These are phyloP conservation scores for Calliphora vicina DNA, from an alignment of 1,140 invertebrate genomes.

Conservation along the genomic window DNA sequence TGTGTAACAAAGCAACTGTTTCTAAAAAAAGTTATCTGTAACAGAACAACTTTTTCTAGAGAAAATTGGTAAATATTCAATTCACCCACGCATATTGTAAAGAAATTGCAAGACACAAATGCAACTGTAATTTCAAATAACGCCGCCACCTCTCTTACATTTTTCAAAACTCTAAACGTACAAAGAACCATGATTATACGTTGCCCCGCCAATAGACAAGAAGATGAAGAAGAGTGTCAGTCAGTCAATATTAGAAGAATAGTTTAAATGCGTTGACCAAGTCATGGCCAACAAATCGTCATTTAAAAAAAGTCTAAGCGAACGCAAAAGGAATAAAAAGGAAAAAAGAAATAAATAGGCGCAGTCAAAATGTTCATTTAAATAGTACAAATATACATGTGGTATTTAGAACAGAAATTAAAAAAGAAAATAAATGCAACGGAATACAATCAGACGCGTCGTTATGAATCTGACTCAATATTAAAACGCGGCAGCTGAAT, in stretches of 20 bases:
- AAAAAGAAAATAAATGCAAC: too few species aligned
- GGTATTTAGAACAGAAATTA: neutral
- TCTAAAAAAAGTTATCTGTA: too few species aligned
- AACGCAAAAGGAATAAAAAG: neutral
- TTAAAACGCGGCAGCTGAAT: neutral
- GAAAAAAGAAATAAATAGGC: neutral
- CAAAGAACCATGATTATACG: neutral
- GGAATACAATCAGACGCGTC: too few species aligned
- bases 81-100: neutral
- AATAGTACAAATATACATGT: neutral
- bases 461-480: neutral
- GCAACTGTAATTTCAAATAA: slow-evolving; percentile 13
- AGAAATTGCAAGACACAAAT: neutral
- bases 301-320: too few species aligned
- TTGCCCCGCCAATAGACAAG: neutral
- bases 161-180: neutral
- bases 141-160: neutral
- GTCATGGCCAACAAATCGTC: neutral
- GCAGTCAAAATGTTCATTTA: neutral
- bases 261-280: neutral
- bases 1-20: too few species aligned
- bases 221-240: neutral
- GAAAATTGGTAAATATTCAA: too few species aligned
- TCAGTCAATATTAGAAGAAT: slow-evolving; percentile 3
- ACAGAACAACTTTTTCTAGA: too few species aligned